Base-by-base conservation (phyloP, 2,113 vertebrate species). In the Atherinomorus stipes region DNA sequence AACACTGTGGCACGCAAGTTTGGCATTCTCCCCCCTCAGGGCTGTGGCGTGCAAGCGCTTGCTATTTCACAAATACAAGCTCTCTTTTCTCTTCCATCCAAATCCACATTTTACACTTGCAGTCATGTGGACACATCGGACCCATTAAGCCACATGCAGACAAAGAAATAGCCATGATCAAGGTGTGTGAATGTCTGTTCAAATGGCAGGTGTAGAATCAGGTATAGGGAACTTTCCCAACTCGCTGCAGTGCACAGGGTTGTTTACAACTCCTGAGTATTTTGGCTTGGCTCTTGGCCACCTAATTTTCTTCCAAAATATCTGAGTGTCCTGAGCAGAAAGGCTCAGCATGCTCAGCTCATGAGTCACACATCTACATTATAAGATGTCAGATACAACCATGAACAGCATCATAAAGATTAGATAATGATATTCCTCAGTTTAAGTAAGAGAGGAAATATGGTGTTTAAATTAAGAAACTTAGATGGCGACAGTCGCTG, bases 1-100 rank as follows among this genome's bases (percentile, higher is more conserved):
- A 71, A 94, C 92, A 83, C 81, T 76, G 86, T 94, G 92, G 92
- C 94, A 94, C 93, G 92, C 91, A 92, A 89, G 83, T 90, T 91
- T 85, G 83, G 88, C 85, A 90, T 90, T 85, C 87, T 78, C 83
- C 83, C 88, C 92, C 94, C 92, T 88, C 86, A 68, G 89, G 89
- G 92, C 84, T 79, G 80, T 91, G 85, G 90, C 92, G 80, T 92
- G 93, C 92, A 90, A 94, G 78, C 76, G 85, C 91, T 90, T 92
- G 91, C 90, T 87, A 59, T 76, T 90, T 86, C 80, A 86, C 85
- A 90, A 88, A 91, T 74, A 93, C 89, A 89, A 85, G 83, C 84
- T 88, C 64, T 82, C 85, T 90, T 91, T 90, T 91, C 88, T 89
- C 88, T 88, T 80, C 86, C 87, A 84, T 92, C 78, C 67, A 89